Percentiles rank a stretch among this genome's conserved stretches.
Evolutionary conservation across 2,113 vertebrate genomes (phyloP).

Genomic region (Serinus canaria): DNA sequence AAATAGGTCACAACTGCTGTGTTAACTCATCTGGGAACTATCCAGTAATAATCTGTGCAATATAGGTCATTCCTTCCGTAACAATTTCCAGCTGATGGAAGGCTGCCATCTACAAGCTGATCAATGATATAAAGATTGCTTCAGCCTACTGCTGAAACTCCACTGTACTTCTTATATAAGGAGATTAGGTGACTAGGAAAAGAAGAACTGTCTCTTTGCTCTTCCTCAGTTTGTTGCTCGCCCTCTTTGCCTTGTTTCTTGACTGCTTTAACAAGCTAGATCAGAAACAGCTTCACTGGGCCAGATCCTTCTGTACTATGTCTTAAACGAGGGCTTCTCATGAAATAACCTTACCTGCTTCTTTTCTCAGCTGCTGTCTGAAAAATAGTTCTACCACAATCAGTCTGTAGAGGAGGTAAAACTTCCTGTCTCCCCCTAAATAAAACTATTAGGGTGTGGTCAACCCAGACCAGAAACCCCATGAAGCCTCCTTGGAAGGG

Average conservation of each 20-base stretch:
- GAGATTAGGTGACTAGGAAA: neutral
- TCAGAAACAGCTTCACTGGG: neutral
- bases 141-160: neutral
- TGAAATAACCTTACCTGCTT: fast-evolving
- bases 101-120: neutral
- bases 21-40: slow-evolving; percentile 7
- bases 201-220: neutral
- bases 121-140: neutral
- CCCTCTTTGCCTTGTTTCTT: neutral
- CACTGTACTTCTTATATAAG: neutral
- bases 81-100: slow-evolving; percentile 4
- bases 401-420: neutral
- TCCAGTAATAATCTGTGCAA: neutral
- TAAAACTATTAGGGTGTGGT: neutral
- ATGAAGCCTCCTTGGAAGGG: neutral
- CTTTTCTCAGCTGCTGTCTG: neutral
- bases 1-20: neutral
- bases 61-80: neutral
- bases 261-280: neutral
- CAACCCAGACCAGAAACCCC: neutral
- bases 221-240: fast-evolving
- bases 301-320: neutral
- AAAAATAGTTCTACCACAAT: neutral
- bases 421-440: neutral
- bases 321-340: neutral